Evolutionary conservation across 2,888 invertebrate genomes (phyloP), one percentile per base, ranked within the genome.

Genomic region (Hypomecis atomaria): DNA sequence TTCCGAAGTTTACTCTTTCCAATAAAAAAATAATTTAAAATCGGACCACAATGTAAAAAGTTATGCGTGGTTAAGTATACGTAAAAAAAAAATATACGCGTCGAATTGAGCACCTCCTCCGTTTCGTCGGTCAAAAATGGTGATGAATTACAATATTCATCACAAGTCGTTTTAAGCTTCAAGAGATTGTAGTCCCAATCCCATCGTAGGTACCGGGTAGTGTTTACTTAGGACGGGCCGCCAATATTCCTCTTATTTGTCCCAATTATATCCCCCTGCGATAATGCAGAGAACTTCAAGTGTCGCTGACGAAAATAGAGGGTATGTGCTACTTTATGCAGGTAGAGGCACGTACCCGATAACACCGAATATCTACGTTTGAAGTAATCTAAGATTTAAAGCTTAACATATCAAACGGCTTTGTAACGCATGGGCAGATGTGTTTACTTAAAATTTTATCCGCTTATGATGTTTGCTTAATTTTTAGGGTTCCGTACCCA

Each of bases 211-310:
- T 66, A 68, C 70, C 65, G 36, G 64, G 59, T 53, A 40, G 10
- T 87, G 83, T 87, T 87, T 84, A 66, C 69, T 86, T 87, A 87
- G 87, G 87, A 86, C 78, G 65, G 44, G 64, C 65, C 70, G 77
- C 78, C 73, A 79, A 84, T 82, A 81, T 76, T 78, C 76, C 77
- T 71, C 74, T 74, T 84, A 81, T 84, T 84, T 83, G 77, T 84
- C 76, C 79, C 81, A 85, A 86, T 87, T 85, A 86, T 84, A 77
- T 75, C 75, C 71, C 71, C 70, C 77, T 75, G 76, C 71, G 77
- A 79, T 77, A 78, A 80, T 76, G 74, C 75, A 72, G 60, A 68
- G 63, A 48, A 60, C 56, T 60, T 67, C 65, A 68, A 70, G 70
- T 67, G 60, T 58, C 61, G 42, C 66, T 53, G 65, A 57, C 42